Evolutionary conservation across 2,797 vertebrate genomes (phyloP).

Genomic region (Acipenser ruthenus): DNA sequence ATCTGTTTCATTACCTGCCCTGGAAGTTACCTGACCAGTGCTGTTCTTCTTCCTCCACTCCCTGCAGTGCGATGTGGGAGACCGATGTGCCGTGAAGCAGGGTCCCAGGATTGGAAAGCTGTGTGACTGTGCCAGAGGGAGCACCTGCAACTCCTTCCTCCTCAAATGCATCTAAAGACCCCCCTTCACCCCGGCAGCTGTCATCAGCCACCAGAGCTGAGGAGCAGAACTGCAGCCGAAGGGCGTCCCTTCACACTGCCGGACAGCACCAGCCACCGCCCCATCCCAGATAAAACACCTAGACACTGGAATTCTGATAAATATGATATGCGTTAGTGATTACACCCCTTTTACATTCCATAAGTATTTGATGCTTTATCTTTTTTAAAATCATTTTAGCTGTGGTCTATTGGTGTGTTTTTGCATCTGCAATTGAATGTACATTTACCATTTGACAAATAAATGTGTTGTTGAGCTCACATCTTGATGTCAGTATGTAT

Average conservation of each 20-base stretch:
- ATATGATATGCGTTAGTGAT: neutral
- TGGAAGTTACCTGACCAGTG: neutral
- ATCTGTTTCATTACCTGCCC: neutral
- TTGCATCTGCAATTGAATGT: neutral
- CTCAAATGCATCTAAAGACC: constrained; percentile 64
- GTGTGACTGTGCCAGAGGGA: constrained; percentile 60
- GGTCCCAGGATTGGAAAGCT: constrained; percentile 66
- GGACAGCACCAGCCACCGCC: neutral
- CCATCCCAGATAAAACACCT: neutral
- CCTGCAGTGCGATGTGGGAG: constrained; percentile 55
- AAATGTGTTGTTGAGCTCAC: constrained; percentile 10
- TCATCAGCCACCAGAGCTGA: neutral
- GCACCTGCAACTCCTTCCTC: constrained; percentile 67
- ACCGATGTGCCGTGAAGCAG: constrained; percentile 62
- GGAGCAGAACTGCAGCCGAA: neutral
- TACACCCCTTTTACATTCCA: neutral
- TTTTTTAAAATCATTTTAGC: neutral
- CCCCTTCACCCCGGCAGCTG: too few species aligned
- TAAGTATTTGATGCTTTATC: neutral
- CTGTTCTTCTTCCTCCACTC: neutral
- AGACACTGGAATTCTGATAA: neutral
- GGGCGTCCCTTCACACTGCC: neutral
- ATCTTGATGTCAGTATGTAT: neutral
- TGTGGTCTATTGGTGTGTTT: too few species aligned
- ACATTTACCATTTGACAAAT: constrained; percentile 33